Evolutionary conservation across 30 jellyfish, hydroid and myxozoan species (phyloP).

Genomic region (Rhopilema esculentum): DNA sequence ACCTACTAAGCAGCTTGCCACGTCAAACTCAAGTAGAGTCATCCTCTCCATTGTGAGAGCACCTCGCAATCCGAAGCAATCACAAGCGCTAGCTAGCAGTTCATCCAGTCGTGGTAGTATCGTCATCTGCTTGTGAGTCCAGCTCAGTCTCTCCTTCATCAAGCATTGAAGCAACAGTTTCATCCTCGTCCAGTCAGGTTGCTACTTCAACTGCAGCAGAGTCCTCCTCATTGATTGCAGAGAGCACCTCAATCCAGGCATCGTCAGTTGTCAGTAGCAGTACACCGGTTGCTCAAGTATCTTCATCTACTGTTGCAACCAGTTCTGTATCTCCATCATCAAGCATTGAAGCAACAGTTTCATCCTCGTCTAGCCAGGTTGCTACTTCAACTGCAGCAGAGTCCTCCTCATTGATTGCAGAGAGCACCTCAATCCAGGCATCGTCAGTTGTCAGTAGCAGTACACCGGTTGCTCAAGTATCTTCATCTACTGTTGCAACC

Average conservation of each 20-base stretch:
- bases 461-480: background rate
- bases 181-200: background rate
- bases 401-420: background rate
- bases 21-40: too few relatives aligned
- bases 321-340: background rate
- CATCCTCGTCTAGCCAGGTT: background rate
- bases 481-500: background rate
- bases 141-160: too few relatives aligned
- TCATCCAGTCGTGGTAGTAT: too few relatives aligned
- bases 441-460: background rate
- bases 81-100: too few relatives aligned
- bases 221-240: background rate
- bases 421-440: background rate
- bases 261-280: background rate
- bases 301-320: background rate
- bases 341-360: background rate
- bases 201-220: background rate
- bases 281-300: background rate
- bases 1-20: too few relatives aligned
- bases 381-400: background rate
- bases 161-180: background rate
- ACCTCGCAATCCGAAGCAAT: too few relatives aligned
- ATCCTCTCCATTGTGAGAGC: too few relatives aligned
- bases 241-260: background rate
- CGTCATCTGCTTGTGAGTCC: too few relatives aligned